A percentile compares a stretch with the other conserved stretches of the same genome.
Conservation (phyloP, 2,888 invertebrate genomes). For the Stenotaenia linearis region DNA sequence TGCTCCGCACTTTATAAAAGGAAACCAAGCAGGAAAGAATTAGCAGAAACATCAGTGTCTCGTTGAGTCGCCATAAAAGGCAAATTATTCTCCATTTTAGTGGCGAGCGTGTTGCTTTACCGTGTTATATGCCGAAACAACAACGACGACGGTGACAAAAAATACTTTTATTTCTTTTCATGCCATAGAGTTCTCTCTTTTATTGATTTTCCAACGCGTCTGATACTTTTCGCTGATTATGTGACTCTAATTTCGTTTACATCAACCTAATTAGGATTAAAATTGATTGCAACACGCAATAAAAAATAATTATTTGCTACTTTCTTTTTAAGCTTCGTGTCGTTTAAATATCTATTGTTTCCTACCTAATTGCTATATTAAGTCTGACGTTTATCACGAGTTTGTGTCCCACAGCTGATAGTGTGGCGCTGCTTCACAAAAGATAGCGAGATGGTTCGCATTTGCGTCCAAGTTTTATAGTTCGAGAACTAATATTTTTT, state of each 20-base stretch:
- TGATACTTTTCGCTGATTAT: neutral
- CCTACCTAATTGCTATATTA: no score
- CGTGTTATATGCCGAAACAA: neutral
- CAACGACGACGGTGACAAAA: neutral
- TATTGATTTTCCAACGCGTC: neutral
- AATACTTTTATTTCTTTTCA: neutral
- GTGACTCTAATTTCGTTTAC: neutral
- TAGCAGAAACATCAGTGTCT: constrained; percentile 23
- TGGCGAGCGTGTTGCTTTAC: constrained; percentile 7
- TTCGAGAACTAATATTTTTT: no score
- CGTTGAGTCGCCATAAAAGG: constrained; percentile 11
- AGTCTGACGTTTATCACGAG: no score
- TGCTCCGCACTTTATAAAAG: constrained; percentile 11
- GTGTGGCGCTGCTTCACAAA: no score
- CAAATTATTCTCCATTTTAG: constrained; percentile 16
- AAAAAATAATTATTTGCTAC: neutral
- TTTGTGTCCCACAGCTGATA: no score
- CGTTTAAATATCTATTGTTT: neutral
- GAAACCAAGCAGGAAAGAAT: constrained; percentile 26
- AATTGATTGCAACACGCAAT: neutral
- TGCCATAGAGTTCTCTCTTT: neutral
- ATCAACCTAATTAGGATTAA: neutral
- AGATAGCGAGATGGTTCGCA: no score
- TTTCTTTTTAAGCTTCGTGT: neutral
- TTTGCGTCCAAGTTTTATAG: no score